A percentile compares a stretch with the other conserved stretches of the same genome.
Evolutionary conservation across 2,797 vertebrate genomes (phyloP).

Genomic region (Ataeniobius toweri): DNA sequence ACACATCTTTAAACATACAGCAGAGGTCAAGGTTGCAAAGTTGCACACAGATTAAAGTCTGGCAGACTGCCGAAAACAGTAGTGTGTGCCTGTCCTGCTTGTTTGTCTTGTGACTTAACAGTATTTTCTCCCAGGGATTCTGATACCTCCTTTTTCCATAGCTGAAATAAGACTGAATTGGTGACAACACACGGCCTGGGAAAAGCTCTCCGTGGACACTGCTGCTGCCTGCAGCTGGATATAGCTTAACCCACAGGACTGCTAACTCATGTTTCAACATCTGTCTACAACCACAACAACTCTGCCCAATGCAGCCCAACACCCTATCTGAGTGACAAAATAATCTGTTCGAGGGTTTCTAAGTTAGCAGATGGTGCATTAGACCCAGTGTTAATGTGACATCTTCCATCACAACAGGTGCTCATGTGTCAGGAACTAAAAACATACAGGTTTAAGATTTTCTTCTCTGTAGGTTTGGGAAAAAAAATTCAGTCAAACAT

Average conservation of each 20-base stretch:
- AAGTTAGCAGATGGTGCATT: constrained; percentile 61
- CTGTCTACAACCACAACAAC: constrained; percentile 63
- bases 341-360: constrained; percentile 33
- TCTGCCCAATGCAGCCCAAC: constrained; percentile 37
- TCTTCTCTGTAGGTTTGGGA: background rate
- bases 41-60: too few relatives aligned
- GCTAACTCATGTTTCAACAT: constrained; percentile 65
- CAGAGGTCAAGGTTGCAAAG: too few relatives aligned
- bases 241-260: constrained; percentile 43
- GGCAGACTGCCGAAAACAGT: background rate
- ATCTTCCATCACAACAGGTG: constrained; percentile 50
- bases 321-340: background rate
- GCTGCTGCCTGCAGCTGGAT: constrained; percentile 33
- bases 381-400: constrained; percentile 55
- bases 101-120: constrained; percentile 22
- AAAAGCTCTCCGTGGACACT: constrained; percentile 21
- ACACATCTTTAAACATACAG: too few relatives aligned
- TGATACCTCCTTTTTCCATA: constrained; percentile 26
- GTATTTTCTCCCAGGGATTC: constrained; percentile 24
- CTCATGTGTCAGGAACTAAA: constrained; percentile 8
- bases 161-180: constrained; percentile 16
- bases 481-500: background rate
- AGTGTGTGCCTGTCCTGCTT: background rate
- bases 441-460: background rate
- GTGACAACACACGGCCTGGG: constrained; percentile 21